Conservation (phyloP, 2,113 vertebrate species). For the Hemiprocne comata region DNA sequence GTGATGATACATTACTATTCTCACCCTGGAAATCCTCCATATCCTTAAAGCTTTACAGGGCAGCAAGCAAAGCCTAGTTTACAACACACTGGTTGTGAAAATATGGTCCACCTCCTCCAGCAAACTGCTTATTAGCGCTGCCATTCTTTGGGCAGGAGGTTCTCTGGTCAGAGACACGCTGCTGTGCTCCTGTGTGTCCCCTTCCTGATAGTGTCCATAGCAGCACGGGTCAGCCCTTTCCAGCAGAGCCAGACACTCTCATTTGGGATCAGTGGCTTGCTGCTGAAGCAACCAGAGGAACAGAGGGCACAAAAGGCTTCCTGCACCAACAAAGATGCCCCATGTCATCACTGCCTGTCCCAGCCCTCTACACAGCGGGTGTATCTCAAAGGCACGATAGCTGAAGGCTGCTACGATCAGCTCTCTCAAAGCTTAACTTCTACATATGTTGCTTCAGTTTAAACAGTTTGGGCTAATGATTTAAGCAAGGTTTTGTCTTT, state of each 20-base stretch:
- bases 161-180: not conserved
- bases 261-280: not conserved
- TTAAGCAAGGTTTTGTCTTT: not conserved
- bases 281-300: not conserved
- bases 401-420: not conserved
- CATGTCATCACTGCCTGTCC: not conserved
- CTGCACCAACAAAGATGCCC: not conserved
- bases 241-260: not conserved
- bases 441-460: not conserved
- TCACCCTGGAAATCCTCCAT: not conserved
- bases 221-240: fast-evolving
- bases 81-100: not conserved
- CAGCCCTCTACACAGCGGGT: not conserved
- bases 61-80: not conserved
- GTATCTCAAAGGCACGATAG: not conserved
- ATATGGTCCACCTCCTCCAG: not conserved
- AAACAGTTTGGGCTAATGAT: not conserved
- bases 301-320: not conserved
- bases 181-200: not conserved
- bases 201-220: not conserved
- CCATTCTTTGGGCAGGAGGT: not conserved
- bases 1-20: not conserved
- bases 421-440: not conserved
- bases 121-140: not conserved
- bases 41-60: not conserved